A percentile compares a stretch with the other conserved stretches of the same genome.
These are phyloP conservation scores for Apoda limacodes DNA, from an alignment of 2,888 invertebrate species.

Conservation along the genomic window DNA sequence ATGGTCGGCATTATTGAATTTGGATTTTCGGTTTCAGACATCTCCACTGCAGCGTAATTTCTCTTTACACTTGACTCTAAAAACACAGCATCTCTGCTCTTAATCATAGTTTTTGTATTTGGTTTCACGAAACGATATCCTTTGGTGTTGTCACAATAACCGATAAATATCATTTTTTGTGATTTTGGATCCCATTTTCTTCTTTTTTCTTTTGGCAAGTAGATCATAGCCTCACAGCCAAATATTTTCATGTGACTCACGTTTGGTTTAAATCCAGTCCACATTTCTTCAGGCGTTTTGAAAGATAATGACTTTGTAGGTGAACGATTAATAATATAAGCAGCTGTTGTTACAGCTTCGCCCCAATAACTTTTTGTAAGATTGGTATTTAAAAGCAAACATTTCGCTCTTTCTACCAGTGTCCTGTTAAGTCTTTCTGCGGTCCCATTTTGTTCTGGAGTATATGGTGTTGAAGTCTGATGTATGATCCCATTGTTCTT, in stretches of 20 bases:
- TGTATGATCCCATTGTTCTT: no score
- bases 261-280: constrained; percentile 28
- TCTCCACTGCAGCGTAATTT: constrained; percentile 11
- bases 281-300: constrained; percentile 26
- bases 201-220: constrained; percentile 17
- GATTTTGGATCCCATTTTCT: constrained; percentile 25
- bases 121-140: constrained; percentile 22
- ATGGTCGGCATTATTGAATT: constrained; percentile 4
- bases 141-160: constrained; percentile 29
- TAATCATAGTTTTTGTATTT: no score
- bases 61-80: no score
- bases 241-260: constrained; percentile 28
- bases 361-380: constrained; percentile 18
- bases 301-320: constrained; percentile 14
- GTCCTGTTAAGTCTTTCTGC: constrained; percentile 25
- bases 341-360: constrained; percentile 17
- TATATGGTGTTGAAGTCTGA: no score
- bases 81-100: no score
- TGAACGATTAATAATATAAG: constrained; percentile 14
- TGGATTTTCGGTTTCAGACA: constrained; percentile 12
- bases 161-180: constrained; percentile 28
- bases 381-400: constrained; percentile 16
- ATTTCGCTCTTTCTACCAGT: constrained; percentile 15
- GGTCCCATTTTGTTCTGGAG: no score
- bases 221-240: constrained; percentile 26